A percentile compares a stretch with the other conserved stretches of the same genome.
Evolutionary conservation across 2,888 invertebrate species (phyloP).

Genomic region (Hirudinaria manillensis): DNA sequence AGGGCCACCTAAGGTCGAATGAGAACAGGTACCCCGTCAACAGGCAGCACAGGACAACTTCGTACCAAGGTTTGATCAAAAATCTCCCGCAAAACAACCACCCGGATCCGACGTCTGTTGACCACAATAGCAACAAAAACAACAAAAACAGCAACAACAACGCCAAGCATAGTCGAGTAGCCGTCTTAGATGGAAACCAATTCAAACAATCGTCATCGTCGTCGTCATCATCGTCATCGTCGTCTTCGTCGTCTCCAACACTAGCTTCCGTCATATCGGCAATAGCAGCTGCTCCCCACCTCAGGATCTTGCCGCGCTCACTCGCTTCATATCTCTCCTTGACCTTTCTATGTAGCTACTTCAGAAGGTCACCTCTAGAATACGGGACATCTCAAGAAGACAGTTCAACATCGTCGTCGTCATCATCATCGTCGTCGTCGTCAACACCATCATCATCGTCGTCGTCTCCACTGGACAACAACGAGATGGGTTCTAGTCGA

Average conservation of each 20-base stretch:
- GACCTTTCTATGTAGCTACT: neutral
- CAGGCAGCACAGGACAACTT: neutral
- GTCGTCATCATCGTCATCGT: slow-evolving; percentile 11
- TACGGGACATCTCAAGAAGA: slow-evolving; percentile 1
- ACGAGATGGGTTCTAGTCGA: neutral
- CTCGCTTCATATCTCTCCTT: slow-evolving; percentile 6
- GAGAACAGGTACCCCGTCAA: neutral
- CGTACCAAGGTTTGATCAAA: neutral
- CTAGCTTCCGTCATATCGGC: slow-evolving; percentile 1
- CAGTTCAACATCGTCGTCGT: neutral
- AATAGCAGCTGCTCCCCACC: neutral
- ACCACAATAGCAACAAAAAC: neutral
- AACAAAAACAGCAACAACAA: neutral
- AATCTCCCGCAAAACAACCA: neutral
- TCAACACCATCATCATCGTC: neutral
- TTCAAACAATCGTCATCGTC: slow-evolving; percentile 21
- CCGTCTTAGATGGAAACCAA: slow-evolving; percentile 11
- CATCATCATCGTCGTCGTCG: neutral
- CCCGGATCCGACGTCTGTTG: neutral
- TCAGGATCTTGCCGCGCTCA: neutral
- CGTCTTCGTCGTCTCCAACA: neutral
- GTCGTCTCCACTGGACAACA: neutral
- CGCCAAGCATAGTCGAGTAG: slow-evolving; percentile 2
- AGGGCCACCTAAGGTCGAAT: neutral
- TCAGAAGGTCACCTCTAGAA: neutral